Conservation (phyloP, 1,140 invertebrate genomes). For the Papilio aristodemus region DNA sequence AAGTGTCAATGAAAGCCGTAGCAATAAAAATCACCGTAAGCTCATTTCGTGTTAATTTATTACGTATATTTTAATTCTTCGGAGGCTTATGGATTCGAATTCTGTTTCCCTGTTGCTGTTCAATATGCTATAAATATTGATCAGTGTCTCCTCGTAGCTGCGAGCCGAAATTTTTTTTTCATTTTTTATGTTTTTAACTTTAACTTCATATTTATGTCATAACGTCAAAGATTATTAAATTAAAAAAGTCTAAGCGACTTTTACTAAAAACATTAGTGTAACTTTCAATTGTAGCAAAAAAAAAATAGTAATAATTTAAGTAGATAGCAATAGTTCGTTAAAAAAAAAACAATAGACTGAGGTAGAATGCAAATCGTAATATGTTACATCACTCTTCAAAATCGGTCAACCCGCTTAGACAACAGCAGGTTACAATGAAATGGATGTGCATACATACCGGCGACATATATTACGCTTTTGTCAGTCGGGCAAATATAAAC, state of each 20-base stretch:
- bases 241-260: slow-evolving; percentile 16
- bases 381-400: no score
- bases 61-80: slow-evolving; percentile 51
- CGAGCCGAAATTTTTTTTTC: slow-evolving; percentile 39
- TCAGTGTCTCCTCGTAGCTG: slow-evolving; percentile 51
- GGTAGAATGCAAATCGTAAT: no score
- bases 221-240: slow-evolving; percentile 10
- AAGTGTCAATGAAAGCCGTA: slow-evolving; percentile 39
- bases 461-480: no score
- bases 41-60: slow-evolving; percentile 65
- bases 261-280: neutral
- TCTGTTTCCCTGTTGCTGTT: slow-evolving; percentile 57
- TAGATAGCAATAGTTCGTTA: no score
- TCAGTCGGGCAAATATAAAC: neutral
- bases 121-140: slow-evolving; percentile 64
- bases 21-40: slow-evolving; percentile 63
- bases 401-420: no score
- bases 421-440: no score
- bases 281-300: neutral
- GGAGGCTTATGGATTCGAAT: slow-evolving; percentile 51
- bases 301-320: no score
- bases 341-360: no score
- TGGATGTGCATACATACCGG: no score
- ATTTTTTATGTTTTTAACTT: slow-evolving; percentile 45
- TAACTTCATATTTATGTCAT: slow-evolving; percentile 26